Evolutionary conservation across 2,888 invertebrate genomes (phyloP).

Genomic region (Ditula angustiorana): DNA sequence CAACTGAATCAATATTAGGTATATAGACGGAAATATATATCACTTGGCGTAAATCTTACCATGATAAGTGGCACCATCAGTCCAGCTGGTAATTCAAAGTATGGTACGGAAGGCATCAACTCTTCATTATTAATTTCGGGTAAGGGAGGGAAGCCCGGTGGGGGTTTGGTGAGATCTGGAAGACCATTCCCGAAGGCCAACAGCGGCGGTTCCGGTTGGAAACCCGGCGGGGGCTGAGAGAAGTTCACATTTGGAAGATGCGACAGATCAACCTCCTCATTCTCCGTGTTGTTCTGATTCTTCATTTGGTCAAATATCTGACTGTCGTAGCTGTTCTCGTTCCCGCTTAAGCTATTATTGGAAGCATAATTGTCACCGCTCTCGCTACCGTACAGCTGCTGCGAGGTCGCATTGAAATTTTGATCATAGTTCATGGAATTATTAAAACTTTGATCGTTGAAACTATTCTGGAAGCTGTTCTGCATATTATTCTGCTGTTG

Average conservation of each 20-base stretch:
- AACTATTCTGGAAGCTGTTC: conserved; percentile 68
- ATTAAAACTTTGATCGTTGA: conserved; percentile 69
- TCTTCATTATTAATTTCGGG: conserved; percentile 87
- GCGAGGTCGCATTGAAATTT: conserved; percentile 62
- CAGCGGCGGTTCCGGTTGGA: conserved; percentile 60
- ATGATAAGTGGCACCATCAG: conserved; percentile 98
- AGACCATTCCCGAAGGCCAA: conserved; percentile 85
- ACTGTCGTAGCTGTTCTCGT: conserved; percentile 80
- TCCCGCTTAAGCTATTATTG: conserved; percentile 79
- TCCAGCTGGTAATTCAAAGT: conserved; percentile 98
- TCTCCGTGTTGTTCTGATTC: conserved; percentile 60
- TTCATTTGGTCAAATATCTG: conserved; percentile 76
- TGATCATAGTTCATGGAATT: conserved; percentile 68
- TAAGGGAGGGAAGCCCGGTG: conserved; percentile 90
- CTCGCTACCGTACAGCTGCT: conserved; percentile 72
- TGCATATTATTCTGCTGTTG: conserved; percentile 64
- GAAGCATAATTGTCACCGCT: conserved; percentile 76
- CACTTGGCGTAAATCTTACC: conserved; percentile 82
- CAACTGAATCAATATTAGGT: too few species aligned
- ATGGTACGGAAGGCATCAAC: conserved; percentile 95
- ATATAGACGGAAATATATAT: too few species aligned
- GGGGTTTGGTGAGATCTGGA: conserved; percentile 95
- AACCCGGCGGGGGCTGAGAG: conserved; percentile 81
- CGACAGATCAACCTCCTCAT: conserved; percentile 67
- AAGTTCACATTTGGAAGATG: conserved; percentile 77